Conservation (phyloP, 1,140 invertebrate species). For the Amyelois transitella region DNA sequence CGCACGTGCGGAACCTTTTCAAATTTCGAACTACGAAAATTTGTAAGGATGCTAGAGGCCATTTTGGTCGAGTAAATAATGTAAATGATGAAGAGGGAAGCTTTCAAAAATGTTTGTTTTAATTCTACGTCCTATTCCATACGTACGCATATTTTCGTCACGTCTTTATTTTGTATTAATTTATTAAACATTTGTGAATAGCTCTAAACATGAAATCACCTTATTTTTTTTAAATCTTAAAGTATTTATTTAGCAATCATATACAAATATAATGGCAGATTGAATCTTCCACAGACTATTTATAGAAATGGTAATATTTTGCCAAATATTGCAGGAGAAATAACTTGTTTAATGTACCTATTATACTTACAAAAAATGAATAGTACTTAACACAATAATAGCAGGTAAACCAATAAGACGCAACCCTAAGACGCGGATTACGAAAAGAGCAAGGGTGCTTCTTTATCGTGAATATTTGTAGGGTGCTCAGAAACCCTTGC, state of each 20-base stretch:
- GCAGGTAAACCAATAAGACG: constrained; percentile 41
- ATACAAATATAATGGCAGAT: no score
- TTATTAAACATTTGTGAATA: no score
- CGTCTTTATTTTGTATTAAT: not conserved
- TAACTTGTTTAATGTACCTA: no score
- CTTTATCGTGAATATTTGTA: constrained; percentile 45
- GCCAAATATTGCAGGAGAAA: no score
- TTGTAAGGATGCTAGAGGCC: constrained; percentile 36
- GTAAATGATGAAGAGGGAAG: not conserved
- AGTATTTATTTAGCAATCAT: no score
- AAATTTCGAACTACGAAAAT: constrained; percentile 61
- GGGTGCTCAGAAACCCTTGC: constrained; percentile 39
- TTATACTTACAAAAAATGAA: no score
- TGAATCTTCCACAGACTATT: no score
- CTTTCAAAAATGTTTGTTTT: not conserved
- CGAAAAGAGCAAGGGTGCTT: constrained; percentile 64
- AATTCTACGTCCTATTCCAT: not conserved
- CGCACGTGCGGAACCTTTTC: constrained; percentile 71
- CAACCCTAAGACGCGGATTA: constrained; percentile 36
- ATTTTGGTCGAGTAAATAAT: not conserved
- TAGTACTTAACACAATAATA: constrained; percentile 1
- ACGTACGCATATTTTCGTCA: not conserved
- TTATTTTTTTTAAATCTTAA: no score
- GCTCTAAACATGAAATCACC: no score
- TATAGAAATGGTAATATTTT: no score